phyloP scores from a whole-genome alignment of 2,888 invertebrate genomes.

The Megamerina dolium region DNA sequence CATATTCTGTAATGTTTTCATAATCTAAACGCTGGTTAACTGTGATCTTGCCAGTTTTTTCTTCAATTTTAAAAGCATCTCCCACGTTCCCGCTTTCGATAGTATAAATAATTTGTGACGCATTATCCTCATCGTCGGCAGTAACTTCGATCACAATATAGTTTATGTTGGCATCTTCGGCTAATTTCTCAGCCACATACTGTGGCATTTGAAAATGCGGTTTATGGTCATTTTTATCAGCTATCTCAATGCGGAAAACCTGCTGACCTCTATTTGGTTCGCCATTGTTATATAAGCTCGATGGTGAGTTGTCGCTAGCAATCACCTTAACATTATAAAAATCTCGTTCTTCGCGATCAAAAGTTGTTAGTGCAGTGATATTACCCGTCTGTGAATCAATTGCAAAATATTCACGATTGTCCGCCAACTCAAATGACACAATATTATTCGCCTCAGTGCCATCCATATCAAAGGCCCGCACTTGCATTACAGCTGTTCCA shows the following conservation, averaged over 20 bases:
- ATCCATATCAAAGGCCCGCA: conserved; percentile 76
- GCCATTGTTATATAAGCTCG: conserved; percentile 60
- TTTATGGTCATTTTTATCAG: conserved; percentile 93
- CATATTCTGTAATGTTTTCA: conserved; percentile 78
- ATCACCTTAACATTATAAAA: conserved; percentile 85
- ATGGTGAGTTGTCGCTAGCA: conserved; percentile 85
- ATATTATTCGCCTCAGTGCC: conserved; percentile 78
- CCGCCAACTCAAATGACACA: conserved; percentile 69
- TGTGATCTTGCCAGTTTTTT: conserved; percentile 76
- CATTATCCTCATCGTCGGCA: conserved; percentile 83
- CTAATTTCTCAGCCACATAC: conserved; percentile 68
- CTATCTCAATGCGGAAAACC: conserved; percentile 83
- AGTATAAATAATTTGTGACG: conserved; percentile 78
- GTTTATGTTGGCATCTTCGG: conserved; percentile 79
- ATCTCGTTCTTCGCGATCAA: conserved; percentile 80
- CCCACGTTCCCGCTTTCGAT: conserved; percentile 81
- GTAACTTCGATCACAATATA: conserved; percentile 80
- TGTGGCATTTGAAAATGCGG: conserved; percentile 77
- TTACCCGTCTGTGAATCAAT: conserved; percentile 83
- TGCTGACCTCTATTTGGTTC: conserved; percentile 72
- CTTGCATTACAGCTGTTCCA: conserved; percentile 82
- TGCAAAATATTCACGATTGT: conserved; percentile 66
- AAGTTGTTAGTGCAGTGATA: conserved; percentile 72
- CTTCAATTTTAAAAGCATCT: conserved; percentile 80
- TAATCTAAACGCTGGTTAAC: conserved; percentile 75